A percentile compares a stretch with the other conserved stretches of the same genome.
phyloP scores from a whole-genome alignment of 2,888 invertebrate species.

The Mamestra brassicae region DNA sequence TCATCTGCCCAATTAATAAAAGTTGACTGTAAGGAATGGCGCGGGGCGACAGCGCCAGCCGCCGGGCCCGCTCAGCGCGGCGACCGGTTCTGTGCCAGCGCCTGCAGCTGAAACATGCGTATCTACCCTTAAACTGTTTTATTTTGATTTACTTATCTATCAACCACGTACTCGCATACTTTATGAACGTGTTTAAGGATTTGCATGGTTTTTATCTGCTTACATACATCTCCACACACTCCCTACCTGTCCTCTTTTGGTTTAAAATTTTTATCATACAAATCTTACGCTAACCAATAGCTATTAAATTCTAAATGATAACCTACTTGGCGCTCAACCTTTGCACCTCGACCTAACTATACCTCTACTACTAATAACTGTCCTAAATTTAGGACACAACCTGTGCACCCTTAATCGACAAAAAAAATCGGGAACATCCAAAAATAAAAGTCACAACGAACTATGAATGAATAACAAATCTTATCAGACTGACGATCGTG shows the following conservation, averaged over 20 bases:
- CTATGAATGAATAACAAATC: slow-evolving; percentile 61
- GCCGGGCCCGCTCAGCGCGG: slow-evolving; percentile 71
- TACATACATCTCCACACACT: slow-evolving; percentile 40
- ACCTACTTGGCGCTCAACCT: too few relatives aligned
- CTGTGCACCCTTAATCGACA: neutral
- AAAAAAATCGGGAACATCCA: slow-evolving; percentile 1
- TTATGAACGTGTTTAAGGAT: slow-evolving; percentile 74
- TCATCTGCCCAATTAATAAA: slow-evolving; percentile 91
- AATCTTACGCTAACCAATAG: neutral
- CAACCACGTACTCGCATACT: slow-evolving; percentile 74
- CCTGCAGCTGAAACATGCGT: slow-evolving; percentile 85
- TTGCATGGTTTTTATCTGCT: slow-evolving; percentile 71
- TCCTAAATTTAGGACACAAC: neutral
- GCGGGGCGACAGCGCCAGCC: slow-evolving; percentile 81
- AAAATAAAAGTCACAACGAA: slow-evolving; percentile 33
- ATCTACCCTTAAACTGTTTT: slow-evolving; percentile 83
- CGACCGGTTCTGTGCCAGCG: slow-evolving; percentile 84
- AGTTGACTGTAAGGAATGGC: slow-evolving; percentile 89
- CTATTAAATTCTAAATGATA: neutral
- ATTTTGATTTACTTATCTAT: slow-evolving; percentile 90
- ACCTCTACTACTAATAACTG: neutral
- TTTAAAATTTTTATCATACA: slow-evolving; percentile 9
- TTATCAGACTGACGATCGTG: slow-evolving; percentile 63
- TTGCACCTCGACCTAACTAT: neutral
- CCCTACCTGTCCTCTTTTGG: slow-evolving; percentile 22